Evolutionary conservation across 2,797 vertebrate genomes (phyloP), one percentile per base, ranked within the genome.

Genomic region (Cuculus canorus): DNA sequence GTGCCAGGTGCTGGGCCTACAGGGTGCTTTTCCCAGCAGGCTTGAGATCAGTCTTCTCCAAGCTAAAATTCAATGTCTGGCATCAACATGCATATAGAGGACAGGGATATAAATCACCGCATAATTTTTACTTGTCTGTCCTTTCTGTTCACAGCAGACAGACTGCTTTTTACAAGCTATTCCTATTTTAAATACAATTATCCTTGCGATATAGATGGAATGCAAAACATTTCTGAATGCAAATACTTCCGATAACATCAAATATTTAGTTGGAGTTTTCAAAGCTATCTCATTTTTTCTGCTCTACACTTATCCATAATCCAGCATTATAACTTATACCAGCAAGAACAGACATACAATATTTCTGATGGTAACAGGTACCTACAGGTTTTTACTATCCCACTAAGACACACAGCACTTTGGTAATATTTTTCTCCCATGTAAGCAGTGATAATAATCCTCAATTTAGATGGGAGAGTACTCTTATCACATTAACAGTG

Each of bases 181-280:
- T 88, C 23, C 35, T 53, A 63, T 41, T 84, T 76, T 33, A 90
- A 88, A 75, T 69, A 37, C 35, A 53, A 82, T 90, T 86, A 88
- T 54, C 30, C 13, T 73, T 77, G 45, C 3, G 17, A 75, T 80
- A 91, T 3, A 90, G 82, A 79, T 52, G 50, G 87, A 91, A 96
- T 69, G 39, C 78, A 65, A 90, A 92, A 68, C 41, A 28, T 3
- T 22, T 32, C 79, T 53, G 33, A 83, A 78, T 43, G 53, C 65
- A 92, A n/a, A 77, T 73, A 30, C 18, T 78, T 78, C 72, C 84
- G 90, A 84, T 83, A 95, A 64, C 17, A 80, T 85, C 84, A 94
- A 66, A 48, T 60, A 86, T 3, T 39, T 53, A 90, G 45, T 59
- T 4, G 7, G 48, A 68, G 39, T 77, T 91, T 85, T 89, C 71